Conservation (phyloP, 2,113 vertebrate species). For the Pelodiscus sinensis region DNA sequence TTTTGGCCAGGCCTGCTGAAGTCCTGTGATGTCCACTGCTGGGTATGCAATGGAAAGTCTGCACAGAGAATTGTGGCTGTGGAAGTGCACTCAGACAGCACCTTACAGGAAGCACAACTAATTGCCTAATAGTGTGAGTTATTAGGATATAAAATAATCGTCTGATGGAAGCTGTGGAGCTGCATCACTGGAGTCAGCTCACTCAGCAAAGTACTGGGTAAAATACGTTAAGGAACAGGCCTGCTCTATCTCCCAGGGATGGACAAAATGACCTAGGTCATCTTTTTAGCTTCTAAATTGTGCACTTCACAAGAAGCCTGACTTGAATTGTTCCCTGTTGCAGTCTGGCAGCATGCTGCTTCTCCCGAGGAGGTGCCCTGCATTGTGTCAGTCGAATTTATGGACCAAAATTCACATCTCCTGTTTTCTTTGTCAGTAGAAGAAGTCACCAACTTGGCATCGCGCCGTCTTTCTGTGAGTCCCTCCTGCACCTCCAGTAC, state of each 20-base stretch:
- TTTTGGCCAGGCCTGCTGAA: too few relatives aligned
- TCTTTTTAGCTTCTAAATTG: not conserved
- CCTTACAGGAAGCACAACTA: not conserved
- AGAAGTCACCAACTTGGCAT: constrained; percentile 97
- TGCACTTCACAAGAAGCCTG: not conserved
- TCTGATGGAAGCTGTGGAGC: not conserved
- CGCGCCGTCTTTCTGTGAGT: constrained; percentile 96
- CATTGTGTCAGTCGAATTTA: not conserved
- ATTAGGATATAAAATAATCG: not conserved
- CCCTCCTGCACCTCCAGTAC: constrained; percentile 97
- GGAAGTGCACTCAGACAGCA: not conserved
- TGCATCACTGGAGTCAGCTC: not conserved
- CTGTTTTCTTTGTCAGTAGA: constrained; percentile 89
- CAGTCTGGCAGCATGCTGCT: not conserved
- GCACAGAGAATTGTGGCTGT: not conserved
- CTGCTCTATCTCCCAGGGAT: not conserved
- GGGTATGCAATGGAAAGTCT: not conserved
- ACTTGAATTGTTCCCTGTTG: not conserved
- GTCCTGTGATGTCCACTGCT: not conserved
- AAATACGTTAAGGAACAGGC: not conserved
- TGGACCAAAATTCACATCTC: constrained; percentile 67
- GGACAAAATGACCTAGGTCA: not conserved
- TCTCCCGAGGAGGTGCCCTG: not conserved
- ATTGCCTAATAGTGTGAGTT: not conserved
- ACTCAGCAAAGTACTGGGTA: not conserved